Base-by-base conservation (phyloP, 2,888 invertebrate genomes). In the Melinaea marsaeus region DNA sequence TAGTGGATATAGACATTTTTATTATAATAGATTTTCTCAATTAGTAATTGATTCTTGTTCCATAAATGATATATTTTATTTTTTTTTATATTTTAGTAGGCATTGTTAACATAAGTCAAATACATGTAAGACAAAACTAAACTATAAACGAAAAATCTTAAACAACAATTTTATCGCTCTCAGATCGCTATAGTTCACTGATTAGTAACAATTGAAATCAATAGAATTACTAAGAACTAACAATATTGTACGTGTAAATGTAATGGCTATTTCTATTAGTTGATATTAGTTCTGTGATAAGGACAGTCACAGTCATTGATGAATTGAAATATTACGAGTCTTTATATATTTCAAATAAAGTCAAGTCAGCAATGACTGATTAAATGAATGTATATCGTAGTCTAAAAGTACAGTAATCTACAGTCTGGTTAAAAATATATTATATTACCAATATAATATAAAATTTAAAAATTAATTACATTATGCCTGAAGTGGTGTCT, bases 401-500 rank as follows among this genome's bases (percentile, higher is more conserved):
- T 7, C 37, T 4, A 6, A 37, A 37, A 37, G 5, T 37, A 37
- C 37, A 48, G 42, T 22, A 22, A 22, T 22, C 22, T 22, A 22
- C 22, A 22, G 22, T 22, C 22, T 22, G 22, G 22, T 22, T 22
- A 22, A 22, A 1, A 22, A 22, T 22, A 22, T 22, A 22, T 22
- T 22, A 22, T 22, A 22, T 22, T 22, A 32, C 45, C 11, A 32
- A 57, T 32, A 32, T 2, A 32, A 4, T 57, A 34, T 11, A 58
- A 60, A 57, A 58, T 47, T 47, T 6, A 55, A 32, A 37, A 13
- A 47, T 9, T 75, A 88, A 90, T 89, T 77, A 90, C 90, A 80
- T 88, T 86, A 74, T 90, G 87, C 82, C 81, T 77, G 66, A 78
- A 85, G 67, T 89, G 89, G 71, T 89, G 90, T 64, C 83, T 84